Evolutionary conservation across 2,888 invertebrate species (phyloP), one percentile per base, ranked within the genome.

Genomic region (Drosophila infuscata): DNA sequence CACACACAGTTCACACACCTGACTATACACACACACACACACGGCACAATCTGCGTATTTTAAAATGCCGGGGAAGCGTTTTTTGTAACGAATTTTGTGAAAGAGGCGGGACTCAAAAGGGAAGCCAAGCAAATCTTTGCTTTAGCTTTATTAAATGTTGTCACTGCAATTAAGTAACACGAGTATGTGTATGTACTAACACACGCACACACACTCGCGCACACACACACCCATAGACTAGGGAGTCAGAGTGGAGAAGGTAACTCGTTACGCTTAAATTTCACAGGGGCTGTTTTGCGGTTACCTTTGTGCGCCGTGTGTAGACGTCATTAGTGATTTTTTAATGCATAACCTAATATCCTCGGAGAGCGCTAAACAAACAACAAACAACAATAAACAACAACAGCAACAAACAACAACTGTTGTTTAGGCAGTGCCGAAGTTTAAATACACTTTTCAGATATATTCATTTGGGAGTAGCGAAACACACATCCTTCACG

Each of bases 261-360:
- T 48, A 72, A 69, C 79, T 75, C 83, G 48, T 79, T 73, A 72
- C 56, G 63, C 64, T 69, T 67, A 69, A 77, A 70, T 74, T 77
- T 74, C 30, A 15, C 38, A 29, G 38, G 35, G 48, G 61, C 33
- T 17, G 49, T 60, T 32, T 53, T 72, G 67, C 38, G 76, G 79
- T 71, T 60, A 54, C 46, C 58, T 72, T 73, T 70, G 68, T 65
- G 62, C 56, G 64, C 58, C 52, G 62, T 74, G 63, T 81, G 78
- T 75, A 80, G 85, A 83, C 71, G 77, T 85, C 88, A 88, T 86
- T 88, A 88, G 88, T 83, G 77, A 76, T 77, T 75, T 83, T 84
- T 83, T 81, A 79, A 83, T 78, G 81, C 77, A 74, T 74, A 78
- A 77, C 70, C 77, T 82, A 76, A 84, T 79, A 79, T 67, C 75